Conservation (phyloP, 2,797 vertebrate species). For the Sebastes cheni region DNA sequence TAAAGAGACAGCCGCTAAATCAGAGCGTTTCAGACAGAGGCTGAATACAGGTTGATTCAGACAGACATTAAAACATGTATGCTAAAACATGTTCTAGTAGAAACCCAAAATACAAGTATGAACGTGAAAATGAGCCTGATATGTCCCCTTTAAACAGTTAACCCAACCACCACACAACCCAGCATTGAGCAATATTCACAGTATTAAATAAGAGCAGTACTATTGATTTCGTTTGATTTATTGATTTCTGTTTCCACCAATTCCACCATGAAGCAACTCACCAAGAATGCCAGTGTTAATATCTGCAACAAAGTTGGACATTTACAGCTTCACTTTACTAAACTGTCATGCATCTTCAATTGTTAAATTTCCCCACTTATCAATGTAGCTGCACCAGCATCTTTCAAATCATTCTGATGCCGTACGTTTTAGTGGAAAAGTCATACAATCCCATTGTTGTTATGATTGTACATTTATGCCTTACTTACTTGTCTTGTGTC, state of each 20-base stretch:
- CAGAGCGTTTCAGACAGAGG: too few species aligned
- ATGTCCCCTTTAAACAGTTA: background rate
- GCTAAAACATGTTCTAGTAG: background rate
- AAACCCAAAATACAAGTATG: background rate
- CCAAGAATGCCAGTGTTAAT: constrained; percentile 3
- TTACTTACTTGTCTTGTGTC: constrained; percentile 10
- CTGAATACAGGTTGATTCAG: too few species aligned
- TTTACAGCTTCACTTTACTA: background rate
- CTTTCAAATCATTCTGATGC: background rate
- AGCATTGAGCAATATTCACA: background rate
- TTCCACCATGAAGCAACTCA: constrained; percentile 17
- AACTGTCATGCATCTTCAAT: background rate
- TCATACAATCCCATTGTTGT: background rate
- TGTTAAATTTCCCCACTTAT: background rate
- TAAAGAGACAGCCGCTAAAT: too few species aligned
- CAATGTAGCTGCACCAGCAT: background rate
- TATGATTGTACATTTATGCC: background rate
- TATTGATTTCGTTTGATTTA: background rate
- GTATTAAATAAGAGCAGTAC: background rate
- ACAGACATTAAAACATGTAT: too few species aligned
- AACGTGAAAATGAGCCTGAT: background rate
- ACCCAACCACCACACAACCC: background rate
- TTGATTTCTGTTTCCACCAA: background rate
- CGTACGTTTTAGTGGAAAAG: background rate
- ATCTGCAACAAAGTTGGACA: constrained; percentile 38